Evolutionary conservation across 1,140 invertebrate genomes (phyloP), one percentile per base, ranked within the genome.

Genomic region (Drosophila persimilis): DNA sequence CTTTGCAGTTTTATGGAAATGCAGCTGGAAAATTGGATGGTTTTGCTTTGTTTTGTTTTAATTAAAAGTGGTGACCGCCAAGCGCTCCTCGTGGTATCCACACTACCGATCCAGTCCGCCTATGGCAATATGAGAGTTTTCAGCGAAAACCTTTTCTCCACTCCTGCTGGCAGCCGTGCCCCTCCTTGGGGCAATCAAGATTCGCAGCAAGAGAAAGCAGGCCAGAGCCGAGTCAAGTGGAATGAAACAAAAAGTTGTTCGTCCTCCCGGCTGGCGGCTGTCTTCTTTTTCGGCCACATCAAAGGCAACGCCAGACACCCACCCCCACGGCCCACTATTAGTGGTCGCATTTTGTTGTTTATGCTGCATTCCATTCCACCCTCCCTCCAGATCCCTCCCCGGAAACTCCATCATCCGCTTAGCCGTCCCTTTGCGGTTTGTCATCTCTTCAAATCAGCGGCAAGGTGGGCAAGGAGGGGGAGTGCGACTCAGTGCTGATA

Each of bases 41-140:
- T 59, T 26, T 56, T 62, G 57, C 43, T 61, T 72, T 84, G 71
- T 78, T 88, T 86, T 88, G 83, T 69, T 86, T 88, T 86, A 88
- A 83, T 86, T 86, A 88, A 86, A 85, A 88, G 74, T 81, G 78
- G 80, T 86, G 83, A 76, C 83, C 81, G 63, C 63, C 78, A 69
- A 57, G 35, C 45, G 46, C 47, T 63, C 41, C 52, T 35, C 57
- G 8, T 31, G 44, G 58, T 60, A 54, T n/a, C 26, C 63, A 41
- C 7, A 31, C 22, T 43, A 44, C 22, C 11, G 17, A 20, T 46
- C 41, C 60, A n/a, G 57, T 48, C 45, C 24, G 20, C 57, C 50
- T 45, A 47, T 13, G 47, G 67, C 53, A 62, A 69, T 69, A 53
- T 70, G 24, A 5, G 24, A 26, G 24, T 26, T 26, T 26, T 26